phyloP scores from a whole-genome alignment of 1,140 invertebrate species.

The Eriosoma lanigerum region DNA sequence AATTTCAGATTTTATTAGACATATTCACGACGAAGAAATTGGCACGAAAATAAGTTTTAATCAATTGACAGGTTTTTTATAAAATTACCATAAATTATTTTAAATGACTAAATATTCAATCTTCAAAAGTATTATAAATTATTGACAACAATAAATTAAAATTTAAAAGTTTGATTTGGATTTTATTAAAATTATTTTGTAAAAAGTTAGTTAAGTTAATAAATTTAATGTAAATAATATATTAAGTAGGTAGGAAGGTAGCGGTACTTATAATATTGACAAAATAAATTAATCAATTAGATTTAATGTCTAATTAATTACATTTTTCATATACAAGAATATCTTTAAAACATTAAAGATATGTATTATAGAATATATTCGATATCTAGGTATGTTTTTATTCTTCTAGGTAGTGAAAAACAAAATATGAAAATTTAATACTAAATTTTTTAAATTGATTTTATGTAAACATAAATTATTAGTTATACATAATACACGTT shows the following conservation, averaged over 20 bases:
- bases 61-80: background rate
- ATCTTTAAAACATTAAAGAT: too few relatives aligned
- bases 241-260: too few relatives aligned
- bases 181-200: background rate
- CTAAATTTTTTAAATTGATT: background rate
- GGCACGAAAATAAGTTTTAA: background rate
- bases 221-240: too few relatives aligned
- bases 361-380: too few relatives aligned
- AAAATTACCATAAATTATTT: slow-evolving; percentile 5
- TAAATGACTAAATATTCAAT: slow-evolving; percentile 9
- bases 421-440: background rate
- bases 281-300: too few relatives aligned
- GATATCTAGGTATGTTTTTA: too few relatives aligned
- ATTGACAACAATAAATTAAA: background rate
- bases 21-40: background rate
- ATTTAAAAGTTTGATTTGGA: background rate
- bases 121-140: background rate
- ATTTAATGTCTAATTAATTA: too few relatives aligned
- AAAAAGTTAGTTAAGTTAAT: too few relatives aligned
- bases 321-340: too few relatives aligned
- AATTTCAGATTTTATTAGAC: background rate
- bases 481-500: too few relatives aligned
- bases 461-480: background rate
- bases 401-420: background rate
- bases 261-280: too few relatives aligned